These are phyloP conservation scores for Lerema accius DNA, from an alignment of 1,140 invertebrate species.

Conservation along the genomic window DNA sequence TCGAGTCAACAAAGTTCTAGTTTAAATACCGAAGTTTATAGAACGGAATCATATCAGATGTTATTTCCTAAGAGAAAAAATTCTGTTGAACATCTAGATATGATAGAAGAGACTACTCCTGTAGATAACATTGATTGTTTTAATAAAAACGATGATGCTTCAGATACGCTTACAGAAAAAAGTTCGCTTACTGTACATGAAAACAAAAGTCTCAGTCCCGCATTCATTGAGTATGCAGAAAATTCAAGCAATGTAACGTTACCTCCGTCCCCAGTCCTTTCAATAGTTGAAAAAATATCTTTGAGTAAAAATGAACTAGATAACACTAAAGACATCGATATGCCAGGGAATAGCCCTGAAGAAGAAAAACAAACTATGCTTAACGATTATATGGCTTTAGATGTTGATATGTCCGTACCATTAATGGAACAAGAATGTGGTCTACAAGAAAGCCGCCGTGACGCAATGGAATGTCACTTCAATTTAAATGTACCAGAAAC, in stretches of 20 bases:
- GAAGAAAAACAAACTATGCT: conserved; percentile 33
- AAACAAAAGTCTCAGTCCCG: conserved; percentile 6
- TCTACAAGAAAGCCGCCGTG: conserved; percentile 38
- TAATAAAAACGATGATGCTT: conserved; percentile 14
- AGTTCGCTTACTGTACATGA: conserved; percentile 15
- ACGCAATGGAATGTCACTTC: conserved; percentile 36
- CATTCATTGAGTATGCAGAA: conserved; percentile 30
- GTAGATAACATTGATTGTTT: conserved; percentile 11
- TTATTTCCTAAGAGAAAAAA: conserved; percentile 44
- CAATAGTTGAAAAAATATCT: conserved; percentile 71
- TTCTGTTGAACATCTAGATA: conserved; percentile 41
- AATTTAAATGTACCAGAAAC: conserved; percentile 37
- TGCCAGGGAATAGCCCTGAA: conserved; percentile 12
- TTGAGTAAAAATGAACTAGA: conserved; percentile 53
- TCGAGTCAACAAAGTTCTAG: conserved; percentile 50
- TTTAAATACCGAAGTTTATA: conserved; percentile 56
- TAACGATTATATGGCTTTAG: conserved; percentile 51
- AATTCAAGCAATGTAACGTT: conserved; percentile 64
- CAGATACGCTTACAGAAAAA: conserved; percentile 5
- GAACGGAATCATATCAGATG: conserved; percentile 66
- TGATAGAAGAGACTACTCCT: conserved; percentile 51
- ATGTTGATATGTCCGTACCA: conserved; percentile 53
- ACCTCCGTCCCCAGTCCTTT: conserved; percentile 68
- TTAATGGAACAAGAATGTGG: conserved; percentile 58
- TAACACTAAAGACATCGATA: conserved; percentile 41